These are phyloP conservation scores for Germaria angustata DNA, from an alignment of 2,888 invertebrate genomes.

Conservation along the genomic window DNA sequence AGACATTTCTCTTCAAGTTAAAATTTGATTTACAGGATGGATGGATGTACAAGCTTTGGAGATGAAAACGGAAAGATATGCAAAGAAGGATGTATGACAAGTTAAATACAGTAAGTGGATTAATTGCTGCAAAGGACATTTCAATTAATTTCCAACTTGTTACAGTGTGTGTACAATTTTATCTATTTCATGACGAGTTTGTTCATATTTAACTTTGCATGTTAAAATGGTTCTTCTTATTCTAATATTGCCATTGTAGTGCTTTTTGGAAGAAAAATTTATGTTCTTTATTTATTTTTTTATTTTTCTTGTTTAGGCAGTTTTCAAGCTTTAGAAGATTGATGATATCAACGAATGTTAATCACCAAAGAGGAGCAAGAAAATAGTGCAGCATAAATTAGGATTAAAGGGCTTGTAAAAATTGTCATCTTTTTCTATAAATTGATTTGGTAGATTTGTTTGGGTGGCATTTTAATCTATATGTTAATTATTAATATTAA, in stretches of 20 bases:
- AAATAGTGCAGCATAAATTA: neutral
- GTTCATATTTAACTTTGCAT: neutral
- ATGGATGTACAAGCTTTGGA: conserved; percentile 5
- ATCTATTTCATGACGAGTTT: conserved; percentile 11
- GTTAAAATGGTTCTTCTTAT: neutral
- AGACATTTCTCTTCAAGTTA: neutral
- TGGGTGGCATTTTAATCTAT: neutral
- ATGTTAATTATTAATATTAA: no score
- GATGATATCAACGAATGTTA: conserved; percentile 21
- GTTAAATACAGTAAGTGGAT: conserved; percentile 66
- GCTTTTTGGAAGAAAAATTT: neutral
- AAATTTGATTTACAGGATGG: conserved; percentile 6
- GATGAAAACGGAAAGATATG: conserved; percentile 6
- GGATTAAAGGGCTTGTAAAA: neutral
- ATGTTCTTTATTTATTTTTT: neutral
- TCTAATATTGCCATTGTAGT: neutral
- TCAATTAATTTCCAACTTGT: conserved; percentile 67
- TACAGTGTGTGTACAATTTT: conserved; percentile 4
- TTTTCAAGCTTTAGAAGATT: conserved; percentile 45
- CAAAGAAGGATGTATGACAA: conserved; percentile 58
- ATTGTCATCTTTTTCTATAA: no score
- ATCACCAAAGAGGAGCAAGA: neutral
- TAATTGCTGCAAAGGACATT: conserved; percentile 71
- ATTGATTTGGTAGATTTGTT: neutral
- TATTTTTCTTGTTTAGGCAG: conserved; percentile 36